Evolutionary conservation across 1,140 invertebrate species (phyloP).

Genomic region (Formica exsecta): DNA sequence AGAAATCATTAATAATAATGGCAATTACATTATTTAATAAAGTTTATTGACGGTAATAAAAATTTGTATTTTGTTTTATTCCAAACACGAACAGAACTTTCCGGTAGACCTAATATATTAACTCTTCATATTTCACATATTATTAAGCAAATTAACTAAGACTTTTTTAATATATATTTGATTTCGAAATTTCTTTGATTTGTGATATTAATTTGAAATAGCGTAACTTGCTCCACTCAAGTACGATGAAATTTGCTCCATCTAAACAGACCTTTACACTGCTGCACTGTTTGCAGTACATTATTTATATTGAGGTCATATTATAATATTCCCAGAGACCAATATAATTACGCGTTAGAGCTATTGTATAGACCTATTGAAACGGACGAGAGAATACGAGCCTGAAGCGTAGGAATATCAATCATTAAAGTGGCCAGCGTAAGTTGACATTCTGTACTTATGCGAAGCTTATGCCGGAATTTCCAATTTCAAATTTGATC

Average conservation of each 20-base stretch:
- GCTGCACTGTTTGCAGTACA: background rate
- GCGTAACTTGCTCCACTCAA: background rate
- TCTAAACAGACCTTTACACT: conserved; percentile 21
- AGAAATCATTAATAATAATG: too few relatives aligned
- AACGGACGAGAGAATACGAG: background rate
- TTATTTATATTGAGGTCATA: conserved; percentile 49
- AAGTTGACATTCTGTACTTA: conserved; percentile 39
- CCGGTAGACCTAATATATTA: too few relatives aligned
- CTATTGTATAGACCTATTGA: background rate
- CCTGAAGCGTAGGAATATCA: background rate
- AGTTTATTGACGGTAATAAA: too few relatives aligned
- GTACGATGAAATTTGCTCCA: conserved; percentile 26
- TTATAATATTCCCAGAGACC: conserved; percentile 47
- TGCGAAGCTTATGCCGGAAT: background rate
- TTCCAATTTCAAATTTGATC: background rate
- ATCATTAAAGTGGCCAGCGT: background rate
- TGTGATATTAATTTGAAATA: conserved; percentile 38
- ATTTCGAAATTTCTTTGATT: conserved; percentile 20
- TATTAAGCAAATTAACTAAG: background rate
- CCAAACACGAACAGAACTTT: too few relatives aligned
- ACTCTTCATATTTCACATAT: too few relatives aligned
- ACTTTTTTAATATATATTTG: background rate
- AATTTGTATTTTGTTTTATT: too few relatives aligned
- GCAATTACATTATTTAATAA: too few relatives aligned
- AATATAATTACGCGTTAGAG: background rate